Conservation (phyloP, 2,888 invertebrate genomes). For the Lasioglossum morio region DNA sequence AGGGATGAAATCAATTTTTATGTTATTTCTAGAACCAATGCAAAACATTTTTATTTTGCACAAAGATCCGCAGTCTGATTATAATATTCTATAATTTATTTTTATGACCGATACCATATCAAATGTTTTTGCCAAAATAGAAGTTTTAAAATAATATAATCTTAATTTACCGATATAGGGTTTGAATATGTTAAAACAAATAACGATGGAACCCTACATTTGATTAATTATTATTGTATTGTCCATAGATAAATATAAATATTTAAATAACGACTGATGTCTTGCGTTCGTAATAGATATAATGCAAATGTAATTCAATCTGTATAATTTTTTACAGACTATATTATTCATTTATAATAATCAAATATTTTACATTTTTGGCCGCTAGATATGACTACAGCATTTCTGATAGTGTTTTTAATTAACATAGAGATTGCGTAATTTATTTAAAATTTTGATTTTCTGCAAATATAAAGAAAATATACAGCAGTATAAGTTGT, state of each 20-base stretch:
- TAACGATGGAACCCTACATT: too few species aligned
- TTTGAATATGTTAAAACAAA: not conserved
- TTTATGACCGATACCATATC: not conserved
- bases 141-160: not conserved
- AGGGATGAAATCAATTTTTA: too few species aligned
- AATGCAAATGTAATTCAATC: not conserved
- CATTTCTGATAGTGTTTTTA: too few species aligned
- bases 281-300: not conserved
- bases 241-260: not conserved
- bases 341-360: too few species aligned
- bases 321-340: too few species aligned
- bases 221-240: not conserved
- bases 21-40: too few species aligned
- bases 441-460: too few species aligned
- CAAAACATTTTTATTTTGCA: too few species aligned
- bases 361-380: not conserved
- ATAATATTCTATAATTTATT: not conserved
- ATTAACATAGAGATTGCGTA: not conserved
- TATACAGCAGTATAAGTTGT: not conserved
- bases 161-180: not conserved
- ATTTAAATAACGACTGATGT: not conserved
- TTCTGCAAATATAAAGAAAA: not conserved
- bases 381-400: too few species aligned
- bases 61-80: too few species aligned
- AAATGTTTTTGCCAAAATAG: not conserved